phyloP scores from a whole-genome alignment of 2,113 vertebrate genomes.

The Ammodytes dubius region DNA sequence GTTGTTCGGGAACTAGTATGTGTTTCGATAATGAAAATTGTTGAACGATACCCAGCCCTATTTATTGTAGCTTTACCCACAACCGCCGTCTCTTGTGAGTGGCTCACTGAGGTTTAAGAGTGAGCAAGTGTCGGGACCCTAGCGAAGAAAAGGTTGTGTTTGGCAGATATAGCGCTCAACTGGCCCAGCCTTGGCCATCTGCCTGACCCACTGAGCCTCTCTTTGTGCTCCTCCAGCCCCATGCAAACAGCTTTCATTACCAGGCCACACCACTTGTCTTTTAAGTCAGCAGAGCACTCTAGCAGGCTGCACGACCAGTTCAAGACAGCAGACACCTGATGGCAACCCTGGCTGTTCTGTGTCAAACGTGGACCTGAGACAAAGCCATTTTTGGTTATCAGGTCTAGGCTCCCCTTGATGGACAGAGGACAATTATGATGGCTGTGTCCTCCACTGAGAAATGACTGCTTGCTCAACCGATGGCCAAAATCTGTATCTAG shows the following conservation, averaged over 20 bases:
- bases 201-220: slow-evolving; percentile 74
- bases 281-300: slow-evolving; percentile 58
- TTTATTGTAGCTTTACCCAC: slow-evolving; percentile 3
- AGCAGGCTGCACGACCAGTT: slow-evolving; percentile 45
- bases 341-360: slow-evolving; percentile 14
- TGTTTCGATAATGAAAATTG: no score
- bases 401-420: not conserved
- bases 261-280: slow-evolving; percentile 67
- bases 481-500: no score
- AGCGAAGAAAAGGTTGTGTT: slow-evolving; percentile 70
- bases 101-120: slow-evolving; percentile 59
- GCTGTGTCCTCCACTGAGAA: not conserved
- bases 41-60: no score
- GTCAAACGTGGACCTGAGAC: not conserved
- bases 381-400: not conserved
- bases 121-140: slow-evolving; percentile 45
- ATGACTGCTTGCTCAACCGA: not conserved
- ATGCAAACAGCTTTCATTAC: slow-evolving; percentile 71
- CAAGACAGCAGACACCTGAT: slow-evolving; percentile 49
- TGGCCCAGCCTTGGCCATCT: slow-evolving; percentile 70
- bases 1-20: no score
- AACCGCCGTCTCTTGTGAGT: slow-evolving; percentile 29
- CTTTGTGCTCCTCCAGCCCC: slow-evolving; percentile 67
- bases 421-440: not conserved
- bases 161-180: slow-evolving; percentile 66